These are phyloP conservation scores for Pangasius larnaudii DNA, from an alignment of 2,797 vertebrate genomes.

Conservation along the genomic window DNA sequence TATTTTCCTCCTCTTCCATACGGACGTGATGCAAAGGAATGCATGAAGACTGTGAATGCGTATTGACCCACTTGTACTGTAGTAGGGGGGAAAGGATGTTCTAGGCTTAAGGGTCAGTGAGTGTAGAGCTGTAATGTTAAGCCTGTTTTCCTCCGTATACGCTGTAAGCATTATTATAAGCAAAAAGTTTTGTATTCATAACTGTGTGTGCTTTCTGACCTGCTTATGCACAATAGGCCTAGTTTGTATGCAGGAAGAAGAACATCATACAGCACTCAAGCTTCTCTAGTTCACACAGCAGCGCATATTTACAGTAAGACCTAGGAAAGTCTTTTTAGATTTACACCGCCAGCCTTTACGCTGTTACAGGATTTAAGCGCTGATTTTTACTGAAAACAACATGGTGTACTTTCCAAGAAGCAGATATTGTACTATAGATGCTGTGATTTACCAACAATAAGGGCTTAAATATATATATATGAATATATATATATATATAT, in stretches of 20 bases:
- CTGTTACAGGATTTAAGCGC: background rate
- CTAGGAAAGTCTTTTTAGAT: background rate
- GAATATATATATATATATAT: too few species aligned
- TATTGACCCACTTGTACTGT: too few species aligned
- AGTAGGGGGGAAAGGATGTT: too few species aligned
- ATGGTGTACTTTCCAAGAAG: background rate
- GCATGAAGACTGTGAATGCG: too few species aligned
- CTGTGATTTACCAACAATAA: background rate
- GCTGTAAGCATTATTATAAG: background rate
- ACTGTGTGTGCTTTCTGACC: background rate
- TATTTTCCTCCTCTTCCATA: too few species aligned
- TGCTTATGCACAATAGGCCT: background rate
- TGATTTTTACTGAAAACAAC: background rate
- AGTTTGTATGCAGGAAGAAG: background rate
- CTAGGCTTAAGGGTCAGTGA: too few species aligned
- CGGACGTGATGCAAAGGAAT: too few species aligned
- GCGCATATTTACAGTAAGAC: background rate
- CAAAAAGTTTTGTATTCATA: background rate
- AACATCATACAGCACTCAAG: background rate
- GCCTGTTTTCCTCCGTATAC: too few species aligned
- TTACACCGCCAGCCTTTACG: background rate
- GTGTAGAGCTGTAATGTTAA: background rate
- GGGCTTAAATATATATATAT: too few species aligned
- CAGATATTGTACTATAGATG: background rate
- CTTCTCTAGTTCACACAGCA: background rate